phyloP scores from a whole-genome alignment of 2,888 invertebrate genomes.

The Hirtodrosophila duncani region DNA sequence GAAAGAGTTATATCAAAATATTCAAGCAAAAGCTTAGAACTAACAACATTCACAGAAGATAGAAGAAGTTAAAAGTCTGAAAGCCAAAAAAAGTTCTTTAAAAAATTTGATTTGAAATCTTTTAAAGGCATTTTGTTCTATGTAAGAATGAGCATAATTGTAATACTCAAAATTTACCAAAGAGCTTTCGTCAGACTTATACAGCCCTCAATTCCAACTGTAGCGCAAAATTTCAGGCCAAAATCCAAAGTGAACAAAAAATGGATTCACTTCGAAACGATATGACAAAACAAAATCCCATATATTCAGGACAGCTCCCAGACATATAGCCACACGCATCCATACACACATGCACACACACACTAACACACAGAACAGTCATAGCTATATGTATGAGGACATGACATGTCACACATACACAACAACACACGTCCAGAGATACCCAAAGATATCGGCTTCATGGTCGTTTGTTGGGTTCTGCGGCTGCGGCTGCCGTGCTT shows the following conservation, averaged over 20 bases:
- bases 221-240: conserved; percentile 6
- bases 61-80: no score
- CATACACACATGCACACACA: conserved; percentile 18
- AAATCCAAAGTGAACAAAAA: conserved; percentile 19
- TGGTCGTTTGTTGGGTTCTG: no score
- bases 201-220: background rate
- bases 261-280: conserved; percentile 41
- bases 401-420: conserved; percentile 14
- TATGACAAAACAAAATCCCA: conserved; percentile 74
- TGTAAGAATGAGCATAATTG: no score
- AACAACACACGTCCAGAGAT: conserved; percentile 21
- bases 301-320: conserved; percentile 59
- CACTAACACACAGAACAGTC: conserved; percentile 13
- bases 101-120: no score
- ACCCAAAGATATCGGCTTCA: conserved; percentile 49
- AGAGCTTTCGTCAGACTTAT: no score
- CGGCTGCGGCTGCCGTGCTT: conserved; percentile 52
- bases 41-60: no score
- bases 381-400: no score
- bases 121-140: no score
- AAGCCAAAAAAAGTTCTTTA: no score
- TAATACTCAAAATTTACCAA: no score
- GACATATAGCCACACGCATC: conserved; percentile 20
- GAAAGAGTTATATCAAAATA: no score
- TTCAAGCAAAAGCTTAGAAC: no score